Base-by-base conservation (phyloP, 2,113 vertebrate species). In the Aegotheles bennettii region DNA sequence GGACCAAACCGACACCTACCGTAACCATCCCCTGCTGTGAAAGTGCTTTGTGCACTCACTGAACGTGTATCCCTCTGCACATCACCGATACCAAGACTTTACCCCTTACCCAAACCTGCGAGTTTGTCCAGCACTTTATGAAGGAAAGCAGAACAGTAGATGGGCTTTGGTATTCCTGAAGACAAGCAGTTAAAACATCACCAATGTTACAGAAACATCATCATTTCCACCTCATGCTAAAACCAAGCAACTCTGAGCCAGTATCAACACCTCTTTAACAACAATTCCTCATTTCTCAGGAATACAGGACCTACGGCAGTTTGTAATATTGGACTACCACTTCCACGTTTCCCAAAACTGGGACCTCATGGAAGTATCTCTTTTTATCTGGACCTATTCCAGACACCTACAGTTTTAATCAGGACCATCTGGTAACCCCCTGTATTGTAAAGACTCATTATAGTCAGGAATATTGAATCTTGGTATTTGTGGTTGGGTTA, bases 181-280 rank as follows among this genome's bases (percentile, higher is more conserved):
- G 57, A 76, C 5, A 83, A 88, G 51, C 19, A 67, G 38, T 43
- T 71, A 64, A 60, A 76, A 82, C 18, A 38, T 26, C 33, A 75
- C 12, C 54, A 89, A 7, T 0, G 0, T 60, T 51, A 51, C 0
- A 82, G 42, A 86, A 77, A n/a, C 28, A 71, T 0, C 33, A 50
- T 59, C 0, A 31, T 71, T 87, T 82, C 36, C 56, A 67, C 63
- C 13, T 38, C 18, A 51, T 25, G 61, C 25, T 70, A 16, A 10
- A 82, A 84, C 13, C 14, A 50, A 67, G 10, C 24, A 89, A 59
- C 24, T 65, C 73, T 50, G 28, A 53, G 20, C 23, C 20, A 38
- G 1, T 42, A 75, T 16, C 43, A 59, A 65, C 15, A 67, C 11
- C 6, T 70, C 69, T 69, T 74, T 28, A 87, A 70, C 20, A 71